Evolutionary conservation across 2,113 vertebrate genomes (phyloP).

Genomic region (Lipophrys pholis): DNA sequence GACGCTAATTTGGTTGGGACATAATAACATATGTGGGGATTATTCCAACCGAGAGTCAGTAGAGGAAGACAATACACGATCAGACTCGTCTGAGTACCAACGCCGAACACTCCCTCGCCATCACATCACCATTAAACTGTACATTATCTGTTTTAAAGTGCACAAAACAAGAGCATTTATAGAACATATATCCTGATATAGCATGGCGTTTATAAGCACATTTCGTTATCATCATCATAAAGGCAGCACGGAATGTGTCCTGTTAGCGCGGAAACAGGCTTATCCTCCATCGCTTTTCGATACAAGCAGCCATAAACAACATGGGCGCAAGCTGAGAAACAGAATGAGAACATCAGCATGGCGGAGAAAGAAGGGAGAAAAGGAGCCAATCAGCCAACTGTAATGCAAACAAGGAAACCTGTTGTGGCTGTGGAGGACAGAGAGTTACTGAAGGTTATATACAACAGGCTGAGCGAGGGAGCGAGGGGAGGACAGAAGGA

Average conservation of each 20-base stretch:
- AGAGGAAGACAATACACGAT: slow-evolving; percentile 20
- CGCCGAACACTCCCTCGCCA: neutral
- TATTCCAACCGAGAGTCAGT: neutral
- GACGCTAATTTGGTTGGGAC: too few relatives aligned
- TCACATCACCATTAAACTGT: neutral
- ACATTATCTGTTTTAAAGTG: neutral
- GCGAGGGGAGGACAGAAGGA: slow-evolving; percentile 42
- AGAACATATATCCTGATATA: neutral
- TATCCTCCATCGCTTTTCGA: neutral
- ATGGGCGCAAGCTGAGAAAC: slow-evolving; percentile 2
- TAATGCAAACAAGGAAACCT: slow-evolving; percentile 9
- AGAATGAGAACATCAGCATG: slow-evolving; percentile 15
- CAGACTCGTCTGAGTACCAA: neutral
- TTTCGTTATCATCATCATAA: neutral
- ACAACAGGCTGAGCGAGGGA: slow-evolving; percentile 18
- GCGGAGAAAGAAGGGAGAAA: neutral
- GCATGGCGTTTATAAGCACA: too few relatives aligned
- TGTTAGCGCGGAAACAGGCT: neutral
- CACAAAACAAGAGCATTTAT: slow-evolving; percentile 6
- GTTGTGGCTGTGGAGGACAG: slow-evolving; percentile 3
- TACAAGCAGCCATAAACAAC: slow-evolving; percentile 2
- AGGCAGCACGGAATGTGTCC: neutral
- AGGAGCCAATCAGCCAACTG: slow-evolving; percentile 3
- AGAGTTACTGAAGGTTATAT: slow-evolving; percentile 53
- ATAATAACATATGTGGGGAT: too few relatives aligned